Percentiles rank a stretch among this genome's conserved stretches.
phyloP scores from a whole-genome alignment of 1,140 invertebrate species.

The Drosophila bifasciata region DNA sequence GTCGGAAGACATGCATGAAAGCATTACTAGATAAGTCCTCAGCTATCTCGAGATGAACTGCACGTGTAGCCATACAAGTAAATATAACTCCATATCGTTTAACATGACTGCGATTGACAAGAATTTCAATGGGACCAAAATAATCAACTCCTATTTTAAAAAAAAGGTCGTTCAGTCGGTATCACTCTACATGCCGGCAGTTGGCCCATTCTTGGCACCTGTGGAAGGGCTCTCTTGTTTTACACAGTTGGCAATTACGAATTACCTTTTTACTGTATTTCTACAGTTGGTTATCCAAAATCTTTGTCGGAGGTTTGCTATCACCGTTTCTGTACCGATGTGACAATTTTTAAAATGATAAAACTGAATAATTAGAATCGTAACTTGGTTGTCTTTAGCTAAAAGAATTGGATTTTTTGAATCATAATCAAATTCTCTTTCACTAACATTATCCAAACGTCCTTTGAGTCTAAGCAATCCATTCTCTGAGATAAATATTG shows the following conservation, averaged over 20 bases:
- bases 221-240: conserved; percentile 18
- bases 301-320: conserved; percentile 54
- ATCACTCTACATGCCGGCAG: conserved; percentile 49
- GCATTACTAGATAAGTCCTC: conserved; percentile 73
- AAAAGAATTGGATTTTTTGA: conserved; percentile 21
- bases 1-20: conserved; percentile 77
- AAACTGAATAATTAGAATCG: conserved; percentile 17
- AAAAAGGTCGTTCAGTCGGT: conserved; percentile 47
- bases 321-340: conserved; percentile 37
- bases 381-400: conserved; percentile 7
- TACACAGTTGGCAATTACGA: conserved; percentile 9
- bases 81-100: conserved; percentile 82
- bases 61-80: conserved; percentile 79
- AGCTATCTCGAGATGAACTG: conserved; percentile 84
- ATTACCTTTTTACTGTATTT: conserved; percentile 18
- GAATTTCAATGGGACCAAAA: conserved; percentile 69
- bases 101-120: conserved; percentile 53
- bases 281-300: conserved; percentile 51
- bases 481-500: no score
- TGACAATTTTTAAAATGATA: conserved; percentile 40
- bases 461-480: neutral
- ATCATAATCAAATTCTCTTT: conserved; percentile 3
- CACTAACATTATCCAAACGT: conserved; percentile 11
- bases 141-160: conserved; percentile 42
- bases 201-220: conserved; percentile 36